These are phyloP conservation scores for Manis pentadactyla DNA, from an alignment of 2,797 vertebrate species.

Conservation along the genomic window DNA sequence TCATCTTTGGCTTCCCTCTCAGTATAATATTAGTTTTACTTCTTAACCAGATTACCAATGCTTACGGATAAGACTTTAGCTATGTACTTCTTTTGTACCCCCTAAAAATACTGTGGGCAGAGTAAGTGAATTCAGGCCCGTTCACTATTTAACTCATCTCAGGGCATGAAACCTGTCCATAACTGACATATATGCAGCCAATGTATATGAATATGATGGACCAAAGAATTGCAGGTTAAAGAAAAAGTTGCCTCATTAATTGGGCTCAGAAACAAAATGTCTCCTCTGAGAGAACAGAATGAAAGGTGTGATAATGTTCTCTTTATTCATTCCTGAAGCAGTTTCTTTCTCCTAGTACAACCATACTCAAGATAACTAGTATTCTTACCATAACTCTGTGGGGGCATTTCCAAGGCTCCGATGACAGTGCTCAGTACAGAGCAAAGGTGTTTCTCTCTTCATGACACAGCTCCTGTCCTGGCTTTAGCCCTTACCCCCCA, in stretches of 20 bases:
- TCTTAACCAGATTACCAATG: background rate
- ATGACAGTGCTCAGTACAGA: background rate
- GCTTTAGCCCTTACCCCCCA: background rate
- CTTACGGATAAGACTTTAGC: background rate
- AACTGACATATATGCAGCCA: background rate
- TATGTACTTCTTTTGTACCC: background rate
- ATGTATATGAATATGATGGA: background rate
- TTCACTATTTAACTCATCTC: background rate
- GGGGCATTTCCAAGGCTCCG: background rate
- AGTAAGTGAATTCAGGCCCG: background rate
- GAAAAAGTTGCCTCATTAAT: background rate
- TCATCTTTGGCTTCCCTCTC: background rate
- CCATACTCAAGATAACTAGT: background rate
- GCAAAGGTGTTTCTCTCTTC: background rate
- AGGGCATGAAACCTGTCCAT: background rate
- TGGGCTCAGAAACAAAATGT: background rate
- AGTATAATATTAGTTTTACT: background rate
- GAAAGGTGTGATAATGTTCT: background rate
- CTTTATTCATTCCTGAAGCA: background rate
- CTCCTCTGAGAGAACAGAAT: background rate
- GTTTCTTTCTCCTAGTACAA: background rate
- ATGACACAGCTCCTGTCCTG: background rate
- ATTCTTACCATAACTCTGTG: background rate
- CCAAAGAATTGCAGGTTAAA: background rate
- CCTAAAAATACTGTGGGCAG: background rate